phyloP scores from a whole-genome alignment of 2,113 vertebrate species.

The Corythaixoides concolor region DNA sequence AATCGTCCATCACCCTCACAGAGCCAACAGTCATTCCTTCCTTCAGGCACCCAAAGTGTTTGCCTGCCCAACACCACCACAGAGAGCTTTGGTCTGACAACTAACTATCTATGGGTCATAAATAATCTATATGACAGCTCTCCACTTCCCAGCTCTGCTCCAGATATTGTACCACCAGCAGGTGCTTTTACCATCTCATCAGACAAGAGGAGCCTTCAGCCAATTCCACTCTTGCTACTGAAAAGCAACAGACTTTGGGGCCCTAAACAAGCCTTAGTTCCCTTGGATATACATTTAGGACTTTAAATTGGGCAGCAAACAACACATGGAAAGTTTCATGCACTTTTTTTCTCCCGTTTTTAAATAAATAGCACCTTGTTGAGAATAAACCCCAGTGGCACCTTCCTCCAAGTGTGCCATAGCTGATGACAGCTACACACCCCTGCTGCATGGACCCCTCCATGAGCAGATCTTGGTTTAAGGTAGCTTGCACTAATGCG shows the following conservation, averaged over 20 bases:
- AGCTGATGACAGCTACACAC: not conserved
- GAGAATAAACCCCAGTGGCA: not conserved
- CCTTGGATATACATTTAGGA: accelerated
- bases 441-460: not conserved
- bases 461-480: not conserved
- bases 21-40: not conserved
- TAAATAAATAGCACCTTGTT: not conserved
- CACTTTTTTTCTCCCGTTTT: accelerated
- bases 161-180: not conserved
- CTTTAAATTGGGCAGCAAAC: not conserved
- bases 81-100: not conserved
- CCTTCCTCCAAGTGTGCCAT: not conserved
- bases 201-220: not conserved
- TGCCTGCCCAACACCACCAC: not conserved
- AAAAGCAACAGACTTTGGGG: not conserved
- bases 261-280: not conserved
- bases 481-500: accelerated
- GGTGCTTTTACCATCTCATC: not conserved
- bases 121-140: not conserved
- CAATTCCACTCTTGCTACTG: not conserved
- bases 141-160: not conserved
- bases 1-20: not conserved
- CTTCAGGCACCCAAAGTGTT: not conserved
- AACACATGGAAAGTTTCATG: accelerated
- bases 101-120: not conserved